Percentiles rank a stretch among this genome's conserved stretches.
Evolutionary conservation across 2,113 vertebrate genomes (phyloP).

Genomic region (Oreochromis spilurus): DNA sequence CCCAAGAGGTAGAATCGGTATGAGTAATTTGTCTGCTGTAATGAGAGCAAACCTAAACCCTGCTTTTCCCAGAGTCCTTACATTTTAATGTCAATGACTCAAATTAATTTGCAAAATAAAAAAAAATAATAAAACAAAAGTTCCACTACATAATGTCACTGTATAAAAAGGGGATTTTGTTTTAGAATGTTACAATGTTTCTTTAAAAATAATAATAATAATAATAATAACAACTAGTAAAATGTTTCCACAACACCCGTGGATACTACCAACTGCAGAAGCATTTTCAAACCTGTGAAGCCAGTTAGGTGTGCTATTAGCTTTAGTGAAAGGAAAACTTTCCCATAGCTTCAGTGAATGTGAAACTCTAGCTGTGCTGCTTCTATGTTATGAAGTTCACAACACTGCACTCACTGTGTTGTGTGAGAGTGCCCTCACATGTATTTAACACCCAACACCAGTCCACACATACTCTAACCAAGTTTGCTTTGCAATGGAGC

Average conservation of each 20-base stretch:
- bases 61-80: background rate
- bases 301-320: background rate
- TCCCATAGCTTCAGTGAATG: background rate
- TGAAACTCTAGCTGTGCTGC: conserved; percentile 51
- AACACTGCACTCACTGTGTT: conserved; percentile 21
- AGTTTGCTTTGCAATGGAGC: background rate
- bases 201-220: background rate
- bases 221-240: background rate
- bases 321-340: conserved; percentile 8
- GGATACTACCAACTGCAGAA: background rate
- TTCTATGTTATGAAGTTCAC: conserved; percentile 24
- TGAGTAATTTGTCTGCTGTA: background rate
- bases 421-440: conserved; percentile 35
- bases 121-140: background rate
- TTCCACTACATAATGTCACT: background rate
- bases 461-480: background rate
- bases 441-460: conserved; percentile 3
- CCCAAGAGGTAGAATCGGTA: background rate
- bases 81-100: background rate
- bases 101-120: background rate
- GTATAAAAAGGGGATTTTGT: background rate
- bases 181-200: background rate
- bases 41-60: background rate
- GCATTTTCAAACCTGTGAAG: background rate
- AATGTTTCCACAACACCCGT: background rate